Evolutionary conservation across 2,113 vertebrate genomes (phyloP).

Genomic region (Petrocephalus zakoni): DNA sequence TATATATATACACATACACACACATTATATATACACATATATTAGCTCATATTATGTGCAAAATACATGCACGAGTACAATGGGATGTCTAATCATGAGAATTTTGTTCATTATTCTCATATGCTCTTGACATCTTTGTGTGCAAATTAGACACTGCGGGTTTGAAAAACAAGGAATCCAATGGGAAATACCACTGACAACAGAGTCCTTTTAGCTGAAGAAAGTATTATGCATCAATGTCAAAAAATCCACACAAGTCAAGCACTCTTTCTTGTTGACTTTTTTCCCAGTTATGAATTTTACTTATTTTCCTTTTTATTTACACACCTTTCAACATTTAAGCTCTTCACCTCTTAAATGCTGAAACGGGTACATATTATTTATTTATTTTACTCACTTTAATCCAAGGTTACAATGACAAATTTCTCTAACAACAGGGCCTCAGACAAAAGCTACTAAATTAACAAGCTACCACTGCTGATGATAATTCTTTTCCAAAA

Average conservation of each 20-base stretch:
- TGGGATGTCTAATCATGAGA: neutral
- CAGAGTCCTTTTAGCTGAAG: slow-evolving; percentile 53
- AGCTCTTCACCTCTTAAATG: slow-evolving; percentile 37
- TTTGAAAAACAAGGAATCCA: slow-evolving; percentile 34
- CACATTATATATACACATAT: neutral
- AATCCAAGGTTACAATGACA: neutral
- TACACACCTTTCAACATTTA: slow-evolving; percentile 41
- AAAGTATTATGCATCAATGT: slow-evolving; percentile 47
- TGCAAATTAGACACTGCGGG: slow-evolving; percentile 61
- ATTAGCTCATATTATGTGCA: too few relatives aligned
- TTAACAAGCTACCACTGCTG: neutral
- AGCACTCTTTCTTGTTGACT: slow-evolving; percentile 53
- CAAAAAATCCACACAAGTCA: slow-evolving; percentile 64
- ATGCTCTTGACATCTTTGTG: slow-evolving; percentile 24
- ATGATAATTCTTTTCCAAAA: neutral
- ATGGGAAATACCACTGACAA: slow-evolving; percentile 56
- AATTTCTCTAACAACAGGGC: slow-evolving; percentile 46
- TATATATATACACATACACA: neutral
- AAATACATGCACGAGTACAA: neutral
- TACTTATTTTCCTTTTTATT: slow-evolving; percentile 62
- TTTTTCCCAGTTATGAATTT: slow-evolving; percentile 45
- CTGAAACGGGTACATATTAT: slow-evolving; percentile 43
- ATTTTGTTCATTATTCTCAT: slow-evolving; percentile 53
- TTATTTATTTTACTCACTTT: slow-evolving; percentile 41
- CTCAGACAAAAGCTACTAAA: neutral